Evolutionary conservation across 2,888 invertebrate genomes (phyloP).

Genomic region (Agrochola lychnidis): DNA sequence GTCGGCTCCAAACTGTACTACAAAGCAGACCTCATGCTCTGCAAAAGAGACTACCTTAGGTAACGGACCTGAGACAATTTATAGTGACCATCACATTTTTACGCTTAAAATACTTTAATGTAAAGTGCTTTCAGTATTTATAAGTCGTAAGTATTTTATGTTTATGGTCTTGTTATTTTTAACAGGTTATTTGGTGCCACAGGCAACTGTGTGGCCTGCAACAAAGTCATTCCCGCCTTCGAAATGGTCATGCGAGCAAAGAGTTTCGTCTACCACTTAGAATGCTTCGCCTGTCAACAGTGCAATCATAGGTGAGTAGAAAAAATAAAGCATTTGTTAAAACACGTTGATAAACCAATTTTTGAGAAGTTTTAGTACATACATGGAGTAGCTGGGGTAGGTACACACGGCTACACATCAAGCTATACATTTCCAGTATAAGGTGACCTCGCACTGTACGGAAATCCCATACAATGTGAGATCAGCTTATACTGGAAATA

Average conservation of each 20-base stretch:
- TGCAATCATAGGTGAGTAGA: conserved; percentile 96
- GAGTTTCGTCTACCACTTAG: conserved; percentile 97
- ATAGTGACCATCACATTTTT: conserved; percentile 48
- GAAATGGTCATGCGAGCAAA: conserved; percentile 99
- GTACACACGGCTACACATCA: too few species aligned
- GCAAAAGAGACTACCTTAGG: conserved; percentile 98
- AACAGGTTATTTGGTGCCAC: conserved; percentile 96
- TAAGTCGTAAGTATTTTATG: conserved; percentile 76
- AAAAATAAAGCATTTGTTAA: background rate
- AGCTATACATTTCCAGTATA: too few species aligned
- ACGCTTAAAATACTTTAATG: conserved; percentile 70
- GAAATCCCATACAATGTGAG: too few species aligned
- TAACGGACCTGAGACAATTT: conserved; percentile 74
- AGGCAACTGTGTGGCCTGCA: conserved; percentile 97
- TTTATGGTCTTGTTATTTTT: conserved; percentile 77
- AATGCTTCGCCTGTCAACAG: conserved; percentile 98
- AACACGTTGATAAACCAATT: background rate
- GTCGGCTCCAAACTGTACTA: conserved; percentile 97
- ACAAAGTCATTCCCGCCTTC: conserved; percentile 97
- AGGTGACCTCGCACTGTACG: too few species aligned
- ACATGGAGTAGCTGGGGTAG: background rate
- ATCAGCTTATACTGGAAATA: too few species aligned
- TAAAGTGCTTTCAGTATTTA: conserved; percentile 76
- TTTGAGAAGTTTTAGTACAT: too few species aligned
- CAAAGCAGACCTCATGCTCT: conserved; percentile 97